phyloP scores from a whole-genome alignment of 1,140 invertebrate species.

The Drosophila parvula region DNA sequence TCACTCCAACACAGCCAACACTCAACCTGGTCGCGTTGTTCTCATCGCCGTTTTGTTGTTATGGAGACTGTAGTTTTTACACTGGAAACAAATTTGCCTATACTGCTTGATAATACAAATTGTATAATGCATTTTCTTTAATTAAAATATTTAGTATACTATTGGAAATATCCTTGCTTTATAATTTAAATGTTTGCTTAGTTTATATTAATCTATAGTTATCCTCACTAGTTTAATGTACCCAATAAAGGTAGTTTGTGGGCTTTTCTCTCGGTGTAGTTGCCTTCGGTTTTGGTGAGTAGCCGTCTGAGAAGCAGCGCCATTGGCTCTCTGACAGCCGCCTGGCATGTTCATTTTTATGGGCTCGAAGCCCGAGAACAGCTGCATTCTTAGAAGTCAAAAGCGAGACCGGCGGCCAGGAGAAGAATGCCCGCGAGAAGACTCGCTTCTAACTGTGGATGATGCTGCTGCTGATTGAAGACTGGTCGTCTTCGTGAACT shows the following conservation, averaged over 20 bases:
- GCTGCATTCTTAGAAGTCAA: conserved; percentile 75
- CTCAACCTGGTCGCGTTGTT: conserved; percentile 44
- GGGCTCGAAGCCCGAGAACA: conserved; percentile 35
- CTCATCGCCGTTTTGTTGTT: conserved; percentile 36
- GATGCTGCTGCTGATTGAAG: conserved; percentile 61
- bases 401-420: conserved; percentile 31
- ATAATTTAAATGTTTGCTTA: background rate
- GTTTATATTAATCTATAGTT: background rate
- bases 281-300: conserved; percentile 42
- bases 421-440: conserved; percentile 16
- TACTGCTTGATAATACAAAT: too few species aligned
- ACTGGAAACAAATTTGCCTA: background rate
- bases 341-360: conserved; percentile 78
- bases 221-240: background rate
- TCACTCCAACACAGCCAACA: conserved; percentile 68
- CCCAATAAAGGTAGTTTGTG: too few species aligned
- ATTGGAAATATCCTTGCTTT: too few species aligned
- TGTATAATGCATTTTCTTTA: too few species aligned
- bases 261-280: background rate
- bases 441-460: conserved; percentile 20
- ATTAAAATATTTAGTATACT: too few species aligned
- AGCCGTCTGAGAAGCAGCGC: conserved; percentile 64
- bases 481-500: conserved; percentile 12
- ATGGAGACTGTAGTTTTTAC: conserved; percentile 10
- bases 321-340: conserved; percentile 73